Evolutionary conservation across 2,888 invertebrate species (phyloP), one percentile per base, ranked within the genome.

Genomic region (Ditylenchus weischeri): DNA sequence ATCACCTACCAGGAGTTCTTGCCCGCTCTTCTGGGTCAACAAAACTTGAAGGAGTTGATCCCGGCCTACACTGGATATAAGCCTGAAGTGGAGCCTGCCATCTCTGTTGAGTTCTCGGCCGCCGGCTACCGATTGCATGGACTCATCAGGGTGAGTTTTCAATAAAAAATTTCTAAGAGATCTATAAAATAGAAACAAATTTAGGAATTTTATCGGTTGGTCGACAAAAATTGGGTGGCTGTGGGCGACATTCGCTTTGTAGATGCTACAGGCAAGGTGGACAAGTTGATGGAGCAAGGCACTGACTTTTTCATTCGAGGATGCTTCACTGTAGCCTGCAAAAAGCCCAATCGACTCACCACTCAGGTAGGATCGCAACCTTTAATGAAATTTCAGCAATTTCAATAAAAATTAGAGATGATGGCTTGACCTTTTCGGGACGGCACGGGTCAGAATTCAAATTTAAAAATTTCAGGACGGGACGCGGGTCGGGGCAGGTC

Each of bases 291-390:
- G 29, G 62, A 67, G 13, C 57, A 59, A 93, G 19, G 96, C 94
- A 11, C 89, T 93, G 96, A 98, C 86, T 94, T 95, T 0, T 84
- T 98, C 1, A 95, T 98, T 86, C 94, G 96, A 77, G 98, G 96
- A 50, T 88, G 98, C 86, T 91, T 91, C 82, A 89, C 88, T 0
- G 88, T 90, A 0, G 89, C 95, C 0, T 92, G 93, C 0, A 95
- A 98, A 71, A 83, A 83, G 49, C 82, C 82, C n/a, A 81, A 83
- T 50, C 89, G 96, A 84, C 91, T 93, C 83, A 86, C 98, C 3
- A 96, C 95, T 79, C 87, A 88, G 0, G 93, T 95, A 83, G 86
- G 96, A n/a, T 43, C n/a, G n/a, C n/a, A n/a, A n/a, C n/a, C n/a
- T n/a, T n/a, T n/a, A n/a, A n/a, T n/a, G n/a, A n/a, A n/a, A n/a